Evolutionary conservation across 2,888 invertebrate species (phyloP).

Genomic region (Malthinus flaveolus): DNA sequence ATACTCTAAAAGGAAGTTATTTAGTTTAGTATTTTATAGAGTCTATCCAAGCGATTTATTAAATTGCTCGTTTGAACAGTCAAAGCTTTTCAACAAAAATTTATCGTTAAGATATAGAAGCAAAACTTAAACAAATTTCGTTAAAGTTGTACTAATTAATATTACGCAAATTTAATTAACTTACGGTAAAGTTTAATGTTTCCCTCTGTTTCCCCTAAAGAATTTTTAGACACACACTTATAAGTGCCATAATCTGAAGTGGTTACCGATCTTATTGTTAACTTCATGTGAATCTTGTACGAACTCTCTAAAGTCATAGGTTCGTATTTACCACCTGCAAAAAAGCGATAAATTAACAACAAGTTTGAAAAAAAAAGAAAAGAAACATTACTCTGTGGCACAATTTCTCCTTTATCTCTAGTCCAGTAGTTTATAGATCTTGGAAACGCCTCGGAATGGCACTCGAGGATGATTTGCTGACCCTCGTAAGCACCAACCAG

Average conservation of each 20-base stretch:
- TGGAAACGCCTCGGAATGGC: conserved; percentile 75
- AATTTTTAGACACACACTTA: conserved; percentile 82
- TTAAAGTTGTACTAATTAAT: conserved; percentile 8
- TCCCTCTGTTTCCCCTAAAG: conserved; percentile 81
- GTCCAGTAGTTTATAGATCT: conserved; percentile 77
- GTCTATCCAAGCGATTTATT: conserved; percentile 28
- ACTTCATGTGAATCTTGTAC: conserved; percentile 76
- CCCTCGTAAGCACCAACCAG: conserved; percentile 70
- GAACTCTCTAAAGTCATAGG: conserved; percentile 73
- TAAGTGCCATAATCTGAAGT: conserved; percentile 75
- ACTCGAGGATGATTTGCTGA: conserved; percentile 69
- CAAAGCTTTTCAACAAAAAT: conserved; percentile 27
- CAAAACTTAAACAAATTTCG: conserved; percentile 13
- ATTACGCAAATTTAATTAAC: conserved; percentile 48
- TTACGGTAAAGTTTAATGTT: conserved; percentile 82
- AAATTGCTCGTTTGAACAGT: conserved; percentile 29
- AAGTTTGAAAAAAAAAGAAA: not conserved
- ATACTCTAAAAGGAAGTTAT: conserved; percentile 24
- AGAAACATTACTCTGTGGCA: conserved; percentile 59
- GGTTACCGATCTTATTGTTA: conserved; percentile 70
- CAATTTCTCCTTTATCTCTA: conserved; percentile 65
- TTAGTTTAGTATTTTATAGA: conserved; percentile 27
- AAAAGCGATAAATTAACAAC: not conserved
- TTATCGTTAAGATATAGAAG: conserved; percentile 14
- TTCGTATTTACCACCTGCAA: conserved; percentile 64